Evolutionary conservation across 2,113 vertebrate genomes (phyloP).

Genomic region (Odobenus rosmarus): DNA sequence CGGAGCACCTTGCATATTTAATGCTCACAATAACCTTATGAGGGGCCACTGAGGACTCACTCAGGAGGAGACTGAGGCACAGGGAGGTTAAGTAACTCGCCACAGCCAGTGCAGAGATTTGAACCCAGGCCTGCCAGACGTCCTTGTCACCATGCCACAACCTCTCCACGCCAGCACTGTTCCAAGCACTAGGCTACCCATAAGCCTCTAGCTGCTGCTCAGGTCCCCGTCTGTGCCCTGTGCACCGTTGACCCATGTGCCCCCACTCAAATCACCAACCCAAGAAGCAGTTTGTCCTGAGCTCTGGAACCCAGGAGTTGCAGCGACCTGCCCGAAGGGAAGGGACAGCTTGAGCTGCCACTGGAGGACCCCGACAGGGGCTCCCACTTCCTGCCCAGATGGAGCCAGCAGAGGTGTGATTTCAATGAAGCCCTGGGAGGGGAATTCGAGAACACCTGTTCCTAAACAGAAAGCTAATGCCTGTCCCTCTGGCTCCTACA

Average conservation of each 20-base stretch:
- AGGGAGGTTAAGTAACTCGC: background rate
- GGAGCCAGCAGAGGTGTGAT: background rate
- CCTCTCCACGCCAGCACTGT: rapidly evolving
- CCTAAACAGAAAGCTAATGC: background rate
- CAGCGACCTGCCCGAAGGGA: background rate
- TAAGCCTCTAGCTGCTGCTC: background rate
- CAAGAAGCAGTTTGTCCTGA: background rate
- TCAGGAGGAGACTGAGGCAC: background rate
- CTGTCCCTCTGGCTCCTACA: background rate
- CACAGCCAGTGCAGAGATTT: background rate
- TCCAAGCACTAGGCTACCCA: background rate
- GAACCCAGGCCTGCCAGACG: background rate
- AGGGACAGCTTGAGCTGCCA: background rate
- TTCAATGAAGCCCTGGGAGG: background rate
- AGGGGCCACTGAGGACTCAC: background rate
- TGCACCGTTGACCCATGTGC: rapidly evolving
- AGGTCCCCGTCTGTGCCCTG: background rate
- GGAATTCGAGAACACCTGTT: background rate
- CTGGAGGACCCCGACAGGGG: background rate
- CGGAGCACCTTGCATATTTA: background rate
- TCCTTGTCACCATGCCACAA: background rate
- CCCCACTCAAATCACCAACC: background rate
- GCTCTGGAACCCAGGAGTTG: background rate
- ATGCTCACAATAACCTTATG: background rate
- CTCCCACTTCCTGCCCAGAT: background rate